Evolutionary conservation across 2,113 vertebrate species (phyloP).

Genomic region (Tragelaphus strepsiceros): DNA sequence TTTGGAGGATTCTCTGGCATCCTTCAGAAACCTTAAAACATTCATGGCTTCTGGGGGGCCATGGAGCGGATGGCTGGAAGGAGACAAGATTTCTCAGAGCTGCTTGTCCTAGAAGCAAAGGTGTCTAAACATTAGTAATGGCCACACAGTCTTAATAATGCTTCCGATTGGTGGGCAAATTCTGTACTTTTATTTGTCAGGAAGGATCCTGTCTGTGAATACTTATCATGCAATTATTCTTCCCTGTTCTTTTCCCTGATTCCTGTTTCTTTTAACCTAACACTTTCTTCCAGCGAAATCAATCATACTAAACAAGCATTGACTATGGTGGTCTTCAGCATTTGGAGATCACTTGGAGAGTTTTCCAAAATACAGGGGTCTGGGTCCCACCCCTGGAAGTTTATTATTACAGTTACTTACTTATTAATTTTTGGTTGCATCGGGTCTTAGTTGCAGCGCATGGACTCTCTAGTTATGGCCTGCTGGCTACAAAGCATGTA

Average conservation of each 20-base stretch:
- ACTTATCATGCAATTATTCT: background rate
- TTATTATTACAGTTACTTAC: background rate
- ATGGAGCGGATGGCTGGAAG: background rate
- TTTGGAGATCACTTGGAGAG: background rate
- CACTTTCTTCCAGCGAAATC: background rate
- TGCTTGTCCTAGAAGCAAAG: background rate
- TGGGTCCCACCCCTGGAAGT: background rate
- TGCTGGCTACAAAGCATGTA: background rate
- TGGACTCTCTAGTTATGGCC: background rate
- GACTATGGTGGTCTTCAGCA: background rate
- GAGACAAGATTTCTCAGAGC: background rate
- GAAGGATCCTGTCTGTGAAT: background rate
- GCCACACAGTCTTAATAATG: background rate
- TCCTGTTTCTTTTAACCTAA: background rate
- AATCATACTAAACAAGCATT: background rate
- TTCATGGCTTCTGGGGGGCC: background rate
- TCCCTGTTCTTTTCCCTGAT: background rate
- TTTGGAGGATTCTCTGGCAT: background rate
- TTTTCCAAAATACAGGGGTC: background rate
- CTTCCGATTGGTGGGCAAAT: background rate
- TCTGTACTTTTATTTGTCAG: background rate
- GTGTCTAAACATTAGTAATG: background rate
- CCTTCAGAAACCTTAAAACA: background rate
- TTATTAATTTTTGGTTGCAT: background rate
- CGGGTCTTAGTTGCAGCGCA: background rate